phyloP scores from a whole-genome alignment of 2,797 vertebrate species.

The Falco concolor region DNA sequence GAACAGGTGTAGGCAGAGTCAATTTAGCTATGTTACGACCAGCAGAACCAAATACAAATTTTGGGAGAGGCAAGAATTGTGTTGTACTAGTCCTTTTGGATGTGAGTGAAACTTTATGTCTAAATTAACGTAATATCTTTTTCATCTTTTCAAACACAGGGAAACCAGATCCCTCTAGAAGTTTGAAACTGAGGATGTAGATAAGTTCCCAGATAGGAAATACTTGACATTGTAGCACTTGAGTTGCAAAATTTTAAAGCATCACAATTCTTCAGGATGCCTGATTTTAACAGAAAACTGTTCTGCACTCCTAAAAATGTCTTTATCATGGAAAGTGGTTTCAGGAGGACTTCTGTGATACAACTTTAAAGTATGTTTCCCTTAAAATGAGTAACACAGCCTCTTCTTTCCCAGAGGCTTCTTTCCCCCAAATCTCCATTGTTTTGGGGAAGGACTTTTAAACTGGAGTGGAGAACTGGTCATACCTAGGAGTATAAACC shows the following conservation, averaged over 20 bases:
- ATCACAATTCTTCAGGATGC: neutral
- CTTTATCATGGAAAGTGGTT: neutral
- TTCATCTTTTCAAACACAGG: neutral
- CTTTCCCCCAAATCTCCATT: neutral
- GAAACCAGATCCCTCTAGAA: neutral
- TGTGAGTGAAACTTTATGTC: neutral
- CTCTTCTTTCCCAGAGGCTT: neutral
- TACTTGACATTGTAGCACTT: neutral
- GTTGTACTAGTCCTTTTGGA: neutral
- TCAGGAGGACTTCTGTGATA: neutral
- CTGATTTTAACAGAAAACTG: neutral
- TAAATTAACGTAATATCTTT: neutral
- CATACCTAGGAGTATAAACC: neutral
- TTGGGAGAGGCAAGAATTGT: neutral
- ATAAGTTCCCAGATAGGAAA: neutral
- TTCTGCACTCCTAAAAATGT: neutral
- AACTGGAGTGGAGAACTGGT: neutral
- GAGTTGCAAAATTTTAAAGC: neutral
- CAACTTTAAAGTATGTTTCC: neutral
- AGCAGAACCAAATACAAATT: neutral
- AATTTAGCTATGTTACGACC: neutral
- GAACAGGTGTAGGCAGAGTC: neutral
- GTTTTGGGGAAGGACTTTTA: neutral
- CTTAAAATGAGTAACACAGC: neutral
- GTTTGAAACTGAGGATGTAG: neutral